Evolutionary conservation across 1,140 invertebrate genomes (phyloP).

Genomic region (Trypoxylus dichotomus): DNA sequence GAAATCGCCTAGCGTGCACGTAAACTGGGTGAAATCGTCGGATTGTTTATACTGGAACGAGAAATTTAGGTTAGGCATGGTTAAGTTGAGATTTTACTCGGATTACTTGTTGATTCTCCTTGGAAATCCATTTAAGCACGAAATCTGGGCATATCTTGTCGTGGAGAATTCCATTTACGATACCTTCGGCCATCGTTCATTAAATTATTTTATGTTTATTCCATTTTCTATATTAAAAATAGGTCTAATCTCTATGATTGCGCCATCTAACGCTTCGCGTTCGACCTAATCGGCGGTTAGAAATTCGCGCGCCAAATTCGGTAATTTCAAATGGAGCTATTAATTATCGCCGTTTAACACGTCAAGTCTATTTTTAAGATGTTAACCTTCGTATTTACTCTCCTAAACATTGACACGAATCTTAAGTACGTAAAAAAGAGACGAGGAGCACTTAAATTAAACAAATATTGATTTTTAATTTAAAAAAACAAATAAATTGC

Average conservation of each 20-base stretch:
- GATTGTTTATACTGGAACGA: conserved; percentile 30
- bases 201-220: not conserved
- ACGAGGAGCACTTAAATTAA: no score
- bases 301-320: no score
- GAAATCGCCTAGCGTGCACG: conserved; percentile 46
- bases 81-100: not conserved
- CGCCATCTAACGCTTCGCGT: not conserved
- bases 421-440: no score
- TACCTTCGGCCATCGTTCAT: conserved; percentile 29
- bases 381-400: no score
- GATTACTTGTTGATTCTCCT: conserved; percentile 33
- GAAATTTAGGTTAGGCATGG: conserved; percentile 32
- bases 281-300: no score
- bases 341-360: not conserved
- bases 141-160: conserved; percentile 32
- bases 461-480: no score
- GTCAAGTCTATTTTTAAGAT: no score
- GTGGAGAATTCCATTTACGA: conserved; percentile 16
- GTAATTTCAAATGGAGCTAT: no score
- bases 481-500: no score
- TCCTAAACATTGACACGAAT: no score
- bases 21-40: conserved; percentile 31
- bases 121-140: conserved; percentile 38
- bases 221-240: not conserved
- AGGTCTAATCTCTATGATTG: not conserved